These are phyloP conservation scores for Caranx ignobilis DNA, from an alignment of 2,113 vertebrate species.

Conservation along the genomic window DNA sequence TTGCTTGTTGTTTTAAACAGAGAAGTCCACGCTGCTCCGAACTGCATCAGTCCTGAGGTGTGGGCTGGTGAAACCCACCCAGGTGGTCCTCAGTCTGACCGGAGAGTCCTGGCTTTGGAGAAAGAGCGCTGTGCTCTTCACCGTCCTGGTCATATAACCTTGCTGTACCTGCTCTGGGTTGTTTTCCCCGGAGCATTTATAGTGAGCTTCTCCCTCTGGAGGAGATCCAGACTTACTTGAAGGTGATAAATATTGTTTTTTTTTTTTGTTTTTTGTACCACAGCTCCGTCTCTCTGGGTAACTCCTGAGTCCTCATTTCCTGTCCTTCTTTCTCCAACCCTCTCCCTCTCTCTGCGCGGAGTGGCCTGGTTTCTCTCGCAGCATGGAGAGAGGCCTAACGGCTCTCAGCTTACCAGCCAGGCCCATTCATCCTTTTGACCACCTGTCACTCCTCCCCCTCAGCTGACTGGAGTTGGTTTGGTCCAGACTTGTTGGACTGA, in stretches of 20 bases:
- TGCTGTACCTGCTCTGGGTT: conserved; percentile 9
- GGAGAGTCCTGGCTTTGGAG: not conserved
- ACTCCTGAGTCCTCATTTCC: conserved; percentile 52
- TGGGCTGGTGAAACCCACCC: not conserved
- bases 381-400: conserved; percentile 42
- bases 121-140: not conserved
- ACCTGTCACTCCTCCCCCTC: conserved; percentile 69
- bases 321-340: conserved; percentile 23
- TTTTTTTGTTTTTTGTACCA: not conserved
- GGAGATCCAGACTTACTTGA: conserved; percentile 9
- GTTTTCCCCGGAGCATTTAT: conserved; percentile 9
- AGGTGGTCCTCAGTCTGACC: not conserved
- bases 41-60: not conserved
- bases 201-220: conserved; percentile 18
- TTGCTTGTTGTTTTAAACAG: not conserved
- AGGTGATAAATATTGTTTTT: conserved; percentile 38
- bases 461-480: conserved; percentile 36
- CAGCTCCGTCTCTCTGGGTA: conserved; percentile 39
- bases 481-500: conserved; percentile 38
- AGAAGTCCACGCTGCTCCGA: not conserved
- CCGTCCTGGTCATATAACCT: conserved; percentile 23
- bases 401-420: conserved; percentile 46
- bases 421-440: conserved; percentile 66
- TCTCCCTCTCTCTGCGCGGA: conserved; percentile 18
- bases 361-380: conserved; percentile 67